Base-by-base conservation (phyloP, 2,797 vertebrate genomes). In the Platyrinchus mystaceus region DNA sequence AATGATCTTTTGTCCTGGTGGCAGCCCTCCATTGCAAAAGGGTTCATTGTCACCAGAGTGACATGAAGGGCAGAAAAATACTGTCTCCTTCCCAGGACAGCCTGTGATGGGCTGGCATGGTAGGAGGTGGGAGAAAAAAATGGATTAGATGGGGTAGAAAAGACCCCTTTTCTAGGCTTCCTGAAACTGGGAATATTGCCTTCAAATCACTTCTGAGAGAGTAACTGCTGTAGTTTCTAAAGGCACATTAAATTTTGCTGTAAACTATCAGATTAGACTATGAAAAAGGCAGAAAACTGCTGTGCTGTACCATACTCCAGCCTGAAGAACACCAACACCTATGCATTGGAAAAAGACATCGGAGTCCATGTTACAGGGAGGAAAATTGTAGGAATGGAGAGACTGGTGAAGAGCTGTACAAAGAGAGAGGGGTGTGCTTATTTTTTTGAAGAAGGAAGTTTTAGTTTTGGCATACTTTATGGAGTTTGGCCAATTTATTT, bases 101-200 rank as follows among this genome's bases (percentile, higher is more conserved):
- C 39, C n/a, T 63, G 55, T 55, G 19, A 5, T 76, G 64, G 10
- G 10, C 21, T 80, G 32, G 32, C 58, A 49, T 7, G 12, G 9
- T 22, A 24, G 10, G 7, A 1, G 2, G 4, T 10, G 11, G 8
- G 19, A 7, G 9, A 15, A 3, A 7, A 70, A 73, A n/a, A 10
- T 14, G 14, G 24, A 21, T 14, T 26, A 13, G 12, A 67, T 77
- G 14, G 7, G 10, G 16, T 49, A 46, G 36, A 20, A 64, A 77
- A 85, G 53, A 66, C 6, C 3, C 5, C 34, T 87, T 87, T 74
- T 37, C 36, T 26, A 75, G 20, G 15, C 44, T 75, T 88, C 24
- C 30, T 81, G 24, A 59, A 76, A 50, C 11, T 52, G n/a, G 6
- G 8, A 91, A 2, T 64, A 52, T 43, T 59, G 22, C 23, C 28